Evolutionary conservation across 2,797 vertebrate genomes (phyloP), one percentile per base, ranked within the genome.

Genomic region (Squalus acanthias): DNA sequence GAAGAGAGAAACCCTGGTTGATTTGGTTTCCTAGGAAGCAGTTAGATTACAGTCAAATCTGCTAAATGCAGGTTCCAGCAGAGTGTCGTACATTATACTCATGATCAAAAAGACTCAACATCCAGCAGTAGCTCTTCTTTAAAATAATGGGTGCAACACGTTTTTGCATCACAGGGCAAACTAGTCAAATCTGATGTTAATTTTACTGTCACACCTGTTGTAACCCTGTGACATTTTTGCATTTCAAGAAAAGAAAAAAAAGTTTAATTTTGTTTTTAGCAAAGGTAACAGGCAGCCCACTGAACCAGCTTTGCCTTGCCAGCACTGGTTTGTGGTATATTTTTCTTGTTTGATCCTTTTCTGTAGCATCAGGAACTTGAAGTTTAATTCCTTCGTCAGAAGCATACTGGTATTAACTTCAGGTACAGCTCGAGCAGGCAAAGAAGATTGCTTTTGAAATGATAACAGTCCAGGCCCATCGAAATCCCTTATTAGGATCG

Each of bases 391-490:
- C 69, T 74, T 95, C 13, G 8, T 74, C 69, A 76, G 69, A 95
- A 76, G 94, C 69, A 57, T 72, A 74, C 46, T 74, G 94, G 70
- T 72, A 74, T 74, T 95, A 98, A 98, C 98, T 98, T 98, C 98
- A 97, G 97, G 98, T 97, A 98, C 98, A 99, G 99, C 99, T 98
- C 98, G 99, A 99, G 99, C 98, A 97, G 98, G 97, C 98, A 97
- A 98, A 97, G 98, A 98, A 98, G 98, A 98, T 98, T 97, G 98
- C 98, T 98, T 98, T 97, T 96, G 96, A 15, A 76, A 96, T 22
- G 6, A 96, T 92, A 72, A 96, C 72, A 96, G 97, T 97, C 97
- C 97, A 1, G 85, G 97, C 53, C 96, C 97, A 97, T 96, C 12
- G 60, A 96, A 96, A 85, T 96, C 57, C 97, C 96, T 1, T 87